Conservation (phyloP, 2,888 invertebrate genomes). For the Brachylomia viminalis region DNA sequence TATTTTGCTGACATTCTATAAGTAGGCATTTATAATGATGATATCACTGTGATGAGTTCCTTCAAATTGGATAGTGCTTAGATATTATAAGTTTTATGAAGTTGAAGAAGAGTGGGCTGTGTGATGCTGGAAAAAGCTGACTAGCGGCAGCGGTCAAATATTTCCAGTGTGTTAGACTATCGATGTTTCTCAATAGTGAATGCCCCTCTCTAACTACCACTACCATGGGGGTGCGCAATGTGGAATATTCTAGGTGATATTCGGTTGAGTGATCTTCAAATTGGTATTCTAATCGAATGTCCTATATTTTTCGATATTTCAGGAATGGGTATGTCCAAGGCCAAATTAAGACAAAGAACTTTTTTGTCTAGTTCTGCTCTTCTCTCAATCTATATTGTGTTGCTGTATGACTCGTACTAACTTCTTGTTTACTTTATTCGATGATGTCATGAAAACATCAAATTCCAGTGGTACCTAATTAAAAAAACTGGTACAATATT, state of each 20-base stretch:
- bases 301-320: too few species aligned
- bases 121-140: background rate
- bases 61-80: background rate
- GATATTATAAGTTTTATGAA: background rate
- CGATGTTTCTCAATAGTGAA: background rate
- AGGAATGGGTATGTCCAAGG: background rate
- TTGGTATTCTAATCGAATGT: too few species aligned
- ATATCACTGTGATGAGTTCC: slow-evolving; percentile 25
- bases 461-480: background rate
- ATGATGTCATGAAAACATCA: background rate
- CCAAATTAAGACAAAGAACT: background rate
- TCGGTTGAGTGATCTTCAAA: too few species aligned
- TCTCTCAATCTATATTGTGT: too few species aligned
- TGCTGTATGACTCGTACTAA: background rate
- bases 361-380: background rate
- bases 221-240: background rate
- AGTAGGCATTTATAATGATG: slow-evolving; percentile 1
- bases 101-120: too few species aligned
- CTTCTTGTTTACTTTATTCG: background rate
- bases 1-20: background rate
- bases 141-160: too few species aligned
- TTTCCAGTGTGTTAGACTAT: background rate
- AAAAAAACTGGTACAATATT: background rate
- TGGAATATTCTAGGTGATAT: too few species aligned
- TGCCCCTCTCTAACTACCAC: background rate